Evolutionary conservation across 2,113 vertebrate genomes (phyloP).

Genomic region (Mormyrus lacerda): DNA sequence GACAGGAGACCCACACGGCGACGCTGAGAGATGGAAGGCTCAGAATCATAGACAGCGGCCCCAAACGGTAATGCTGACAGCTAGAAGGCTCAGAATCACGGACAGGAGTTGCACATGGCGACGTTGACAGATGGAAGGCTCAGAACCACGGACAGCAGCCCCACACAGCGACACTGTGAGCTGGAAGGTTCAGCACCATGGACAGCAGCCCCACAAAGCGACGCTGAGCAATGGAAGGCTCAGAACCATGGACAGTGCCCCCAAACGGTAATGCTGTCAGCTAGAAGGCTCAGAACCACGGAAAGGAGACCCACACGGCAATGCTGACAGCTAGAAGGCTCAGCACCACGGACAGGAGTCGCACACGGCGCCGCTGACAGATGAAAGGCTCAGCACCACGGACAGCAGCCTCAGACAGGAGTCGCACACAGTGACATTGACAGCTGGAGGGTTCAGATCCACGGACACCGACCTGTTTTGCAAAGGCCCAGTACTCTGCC

Average conservation of each 20-base stretch:
- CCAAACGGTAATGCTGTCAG: rapidly evolving
- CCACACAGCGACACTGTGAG: neutral
- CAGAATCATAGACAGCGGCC: neutral
- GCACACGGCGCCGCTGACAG: too few species aligned
- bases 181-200: neutral
- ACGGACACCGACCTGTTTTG: neutral
- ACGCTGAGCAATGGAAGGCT: neutral
- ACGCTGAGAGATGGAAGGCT: neutral
- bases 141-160: neutral
- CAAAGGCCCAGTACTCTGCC: neutral
- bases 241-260: neutral
- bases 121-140: neutral
- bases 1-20: neutral
- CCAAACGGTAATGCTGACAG: too few species aligned
- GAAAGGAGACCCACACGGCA: rapidly evolving
- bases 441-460: neutral
- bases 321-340: neutral
- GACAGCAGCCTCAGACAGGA: too few species aligned
- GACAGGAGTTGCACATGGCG: too few species aligned
- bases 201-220: neutral
- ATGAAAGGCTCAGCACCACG: too few species aligned
- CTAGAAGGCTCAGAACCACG: neutral
- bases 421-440: rapidly evolving
- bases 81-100: neutral
- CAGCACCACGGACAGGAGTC: too few species aligned